Conservation (phyloP, 2,113 vertebrate genomes). For the Todiramphus chloris region DNA sequence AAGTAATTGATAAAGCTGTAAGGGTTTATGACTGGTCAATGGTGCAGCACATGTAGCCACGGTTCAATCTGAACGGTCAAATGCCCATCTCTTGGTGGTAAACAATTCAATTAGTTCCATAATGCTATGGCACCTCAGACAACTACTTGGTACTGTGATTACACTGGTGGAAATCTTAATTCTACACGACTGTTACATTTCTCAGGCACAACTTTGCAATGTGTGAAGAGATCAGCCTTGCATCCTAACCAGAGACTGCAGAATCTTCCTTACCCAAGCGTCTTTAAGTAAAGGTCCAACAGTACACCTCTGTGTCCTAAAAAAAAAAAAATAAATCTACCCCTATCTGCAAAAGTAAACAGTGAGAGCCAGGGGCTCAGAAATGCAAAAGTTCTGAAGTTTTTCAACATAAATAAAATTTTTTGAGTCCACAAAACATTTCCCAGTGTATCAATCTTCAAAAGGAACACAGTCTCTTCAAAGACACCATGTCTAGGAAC, state of each 20-base stretch:
- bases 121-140: neutral
- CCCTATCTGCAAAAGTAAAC: neutral
- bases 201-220: neutral
- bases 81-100: neutral
- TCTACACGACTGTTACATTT: neutral
- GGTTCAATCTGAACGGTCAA: neutral
- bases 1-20: neutral
- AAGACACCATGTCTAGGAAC: neutral
- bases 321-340: neutral
- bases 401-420: neutral
- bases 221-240: neutral
- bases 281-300: neutral
- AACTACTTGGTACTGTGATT: neutral
- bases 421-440: neutral
- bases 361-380: neutral
- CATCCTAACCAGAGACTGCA: neutral
- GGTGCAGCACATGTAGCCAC: neutral
- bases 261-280: neutral
- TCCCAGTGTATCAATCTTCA: neutral
- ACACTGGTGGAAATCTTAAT: neutral
- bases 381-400: neutral
- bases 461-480: neutral
- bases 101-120: neutral
- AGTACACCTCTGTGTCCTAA: neutral
- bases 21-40: neutral